phyloP scores from a whole-genome alignment of 2,888 invertebrate species.

The Lapara coniferarum region DNA sequence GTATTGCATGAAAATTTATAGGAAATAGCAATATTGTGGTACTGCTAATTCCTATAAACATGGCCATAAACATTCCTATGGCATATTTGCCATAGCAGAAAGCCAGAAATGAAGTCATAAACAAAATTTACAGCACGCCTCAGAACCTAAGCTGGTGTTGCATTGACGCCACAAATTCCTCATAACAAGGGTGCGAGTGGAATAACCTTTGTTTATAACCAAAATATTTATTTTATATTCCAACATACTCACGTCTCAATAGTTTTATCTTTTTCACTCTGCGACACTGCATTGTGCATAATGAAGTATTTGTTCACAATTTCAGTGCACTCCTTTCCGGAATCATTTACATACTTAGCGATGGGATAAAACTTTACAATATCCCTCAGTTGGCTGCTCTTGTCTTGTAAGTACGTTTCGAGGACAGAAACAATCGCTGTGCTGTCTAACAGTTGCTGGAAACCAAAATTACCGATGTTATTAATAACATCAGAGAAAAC shows the following conservation, averaged over 20 bases:
- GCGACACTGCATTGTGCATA: conserved; percentile 87
- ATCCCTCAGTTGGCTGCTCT: conserved; percentile 84
- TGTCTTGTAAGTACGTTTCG: conserved; percentile 89
- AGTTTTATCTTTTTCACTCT: conserved; percentile 77
- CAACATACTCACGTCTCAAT: conserved; percentile 81
- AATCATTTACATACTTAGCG: conserved; percentile 86
- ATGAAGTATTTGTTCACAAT: conserved; percentile 94
- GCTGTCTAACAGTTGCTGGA: conserved; percentile 95
- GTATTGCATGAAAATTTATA: too few relatives aligned
- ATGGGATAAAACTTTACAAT: conserved; percentile 90
- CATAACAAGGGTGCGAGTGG: neutral
- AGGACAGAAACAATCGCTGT: conserved; percentile 96
- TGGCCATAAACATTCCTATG: too few relatives aligned
- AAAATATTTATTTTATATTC: too few relatives aligned
- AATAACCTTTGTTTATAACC: too few relatives aligned
- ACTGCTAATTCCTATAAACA: too few relatives aligned
- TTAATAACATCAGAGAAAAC: neutral
- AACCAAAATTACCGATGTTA: conserved; percentile 34
- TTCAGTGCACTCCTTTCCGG: conserved; percentile 87
- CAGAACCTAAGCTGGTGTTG: neutral
- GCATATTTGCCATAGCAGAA: too few relatives aligned
- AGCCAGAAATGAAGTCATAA: too few relatives aligned
- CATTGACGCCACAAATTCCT: too few relatives aligned
- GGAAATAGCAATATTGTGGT: too few relatives aligned
- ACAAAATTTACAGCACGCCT: too few relatives aligned